Conservation (phyloP, 2,888 invertebrate species). For the Rhyacophila evoluta region DNA sequence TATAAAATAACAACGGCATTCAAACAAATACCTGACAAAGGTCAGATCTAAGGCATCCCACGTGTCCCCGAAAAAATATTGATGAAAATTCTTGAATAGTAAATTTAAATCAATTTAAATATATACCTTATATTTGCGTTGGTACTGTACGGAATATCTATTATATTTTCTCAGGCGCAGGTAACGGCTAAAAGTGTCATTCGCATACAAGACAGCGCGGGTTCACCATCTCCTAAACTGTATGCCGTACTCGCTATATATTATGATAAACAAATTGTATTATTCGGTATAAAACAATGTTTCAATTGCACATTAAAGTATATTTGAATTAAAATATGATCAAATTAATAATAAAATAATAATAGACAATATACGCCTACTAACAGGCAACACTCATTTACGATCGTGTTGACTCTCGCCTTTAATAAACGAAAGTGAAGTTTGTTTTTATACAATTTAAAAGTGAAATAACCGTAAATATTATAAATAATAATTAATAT, state of each 20-base stretch:
- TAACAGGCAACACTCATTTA: not conserved
- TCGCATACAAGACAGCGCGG: not conserved
- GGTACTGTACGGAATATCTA: not conserved
- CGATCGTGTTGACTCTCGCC: not conserved
- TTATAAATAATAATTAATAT: not conserved
- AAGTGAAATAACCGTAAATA: not conserved
- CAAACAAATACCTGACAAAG: too few relatives aligned
- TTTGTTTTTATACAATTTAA: not conserved
- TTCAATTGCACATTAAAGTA: not conserved
- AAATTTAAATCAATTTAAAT: too few relatives aligned
- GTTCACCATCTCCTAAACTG: not conserved
- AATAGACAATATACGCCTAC: not conserved
- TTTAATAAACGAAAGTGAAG: not conserved
- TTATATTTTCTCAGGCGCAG: not conserved
- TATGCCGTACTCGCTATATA: not conserved
- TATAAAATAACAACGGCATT: too few relatives aligned
- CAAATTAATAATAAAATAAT: too few relatives aligned
- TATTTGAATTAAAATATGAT: not conserved
- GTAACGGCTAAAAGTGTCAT: slow-evolving; percentile 4
- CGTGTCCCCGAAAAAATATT: too few relatives aligned
- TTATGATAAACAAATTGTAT: not conserved
- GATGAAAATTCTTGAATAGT: too few relatives aligned
- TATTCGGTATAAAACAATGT: not conserved
- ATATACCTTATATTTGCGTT: not conserved
- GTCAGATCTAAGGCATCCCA: too few relatives aligned